Percentiles rank a stretch among this genome's conserved stretches.
These are phyloP conservation scores for Verasper variegatus DNA, from an alignment of 2,113 vertebrate genomes.

Conservation along the genomic window DNA sequence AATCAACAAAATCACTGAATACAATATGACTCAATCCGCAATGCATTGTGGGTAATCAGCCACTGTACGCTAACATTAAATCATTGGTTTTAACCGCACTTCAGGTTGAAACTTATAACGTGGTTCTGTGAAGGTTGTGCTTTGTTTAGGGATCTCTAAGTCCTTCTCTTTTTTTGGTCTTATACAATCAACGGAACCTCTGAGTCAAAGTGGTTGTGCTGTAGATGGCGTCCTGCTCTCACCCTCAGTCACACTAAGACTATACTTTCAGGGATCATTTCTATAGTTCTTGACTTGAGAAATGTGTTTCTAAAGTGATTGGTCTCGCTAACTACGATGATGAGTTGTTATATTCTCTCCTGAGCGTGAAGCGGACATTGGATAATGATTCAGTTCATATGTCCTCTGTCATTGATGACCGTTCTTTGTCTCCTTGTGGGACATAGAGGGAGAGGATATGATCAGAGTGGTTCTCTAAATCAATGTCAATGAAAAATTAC, in stretches of 20 bases:
- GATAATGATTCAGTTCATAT: conserved; percentile 49
- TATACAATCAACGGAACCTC: rapidly evolving
- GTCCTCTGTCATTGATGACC: conserved; percentile 60
- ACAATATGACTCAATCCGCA: background rate
- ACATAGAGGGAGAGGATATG: conserved; percentile 49
- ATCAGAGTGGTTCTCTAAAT: conserved; percentile 52
- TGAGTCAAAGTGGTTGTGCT: background rate
- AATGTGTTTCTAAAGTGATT: conserved; percentile 74
- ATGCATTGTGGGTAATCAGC: conserved; percentile 52
- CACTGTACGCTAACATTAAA: background rate
- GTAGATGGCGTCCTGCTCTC: background rate
- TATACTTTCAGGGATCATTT: conserved; percentile 82
- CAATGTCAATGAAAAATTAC: too few species aligned
- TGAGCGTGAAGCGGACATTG: conserved; percentile 61
- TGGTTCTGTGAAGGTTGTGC: background rate
- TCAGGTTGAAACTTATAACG: background rate
- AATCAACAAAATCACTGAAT: background rate
- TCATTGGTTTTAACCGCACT: background rate
- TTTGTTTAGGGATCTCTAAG: background rate
- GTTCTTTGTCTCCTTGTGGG: conserved; percentile 12
- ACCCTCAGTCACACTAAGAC: conserved; percentile 35
- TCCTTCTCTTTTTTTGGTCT: background rate
- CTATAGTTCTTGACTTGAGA: conserved; percentile 73
- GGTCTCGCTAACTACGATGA: conserved; percentile 72
- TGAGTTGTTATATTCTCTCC: conserved; percentile 53